Percentiles rank a stretch among this genome's conserved stretches.
phyloP scores from a whole-genome alignment of 2,113 vertebrate species.

The Mungos mungo region DNA sequence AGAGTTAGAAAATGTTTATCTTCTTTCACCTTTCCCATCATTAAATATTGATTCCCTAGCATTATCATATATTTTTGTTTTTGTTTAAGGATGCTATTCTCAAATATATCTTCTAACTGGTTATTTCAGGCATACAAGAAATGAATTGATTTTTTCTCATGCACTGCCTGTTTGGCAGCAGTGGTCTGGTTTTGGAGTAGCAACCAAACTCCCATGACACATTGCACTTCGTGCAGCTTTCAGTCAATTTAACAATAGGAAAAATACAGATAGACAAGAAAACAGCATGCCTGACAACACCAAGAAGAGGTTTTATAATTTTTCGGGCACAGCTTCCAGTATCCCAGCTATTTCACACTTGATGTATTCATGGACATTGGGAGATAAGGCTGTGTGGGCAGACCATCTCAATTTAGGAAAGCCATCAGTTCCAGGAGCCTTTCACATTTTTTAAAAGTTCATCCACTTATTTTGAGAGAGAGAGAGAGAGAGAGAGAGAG shows the following conservation, averaged over 20 bases:
- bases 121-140: neutral
- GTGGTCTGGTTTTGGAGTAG: neutral
- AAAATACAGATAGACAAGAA: neutral
- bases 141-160: neutral
- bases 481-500: too few relatives aligned
- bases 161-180: neutral
- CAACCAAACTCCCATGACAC: neutral
- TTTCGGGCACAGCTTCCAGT: neutral
- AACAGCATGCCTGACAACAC: neutral
- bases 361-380: neutral
- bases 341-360: neutral
- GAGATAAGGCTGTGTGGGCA: neutral
- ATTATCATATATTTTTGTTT: neutral
- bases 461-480: too few relatives aligned
- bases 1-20: neutral
- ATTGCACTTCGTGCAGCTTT: neutral
- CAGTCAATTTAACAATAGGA: neutral
- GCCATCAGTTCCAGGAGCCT: neutral
- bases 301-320: neutral
- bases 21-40: neutral
- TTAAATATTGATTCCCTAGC: neutral
- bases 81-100: neutral
- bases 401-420: neutral
- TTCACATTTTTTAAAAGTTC: neutral
- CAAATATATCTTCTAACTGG: neutral